phyloP scores from a whole-genome alignment of 1,140 invertebrate genomes.

The Cyclargus thomasi region DNA sequence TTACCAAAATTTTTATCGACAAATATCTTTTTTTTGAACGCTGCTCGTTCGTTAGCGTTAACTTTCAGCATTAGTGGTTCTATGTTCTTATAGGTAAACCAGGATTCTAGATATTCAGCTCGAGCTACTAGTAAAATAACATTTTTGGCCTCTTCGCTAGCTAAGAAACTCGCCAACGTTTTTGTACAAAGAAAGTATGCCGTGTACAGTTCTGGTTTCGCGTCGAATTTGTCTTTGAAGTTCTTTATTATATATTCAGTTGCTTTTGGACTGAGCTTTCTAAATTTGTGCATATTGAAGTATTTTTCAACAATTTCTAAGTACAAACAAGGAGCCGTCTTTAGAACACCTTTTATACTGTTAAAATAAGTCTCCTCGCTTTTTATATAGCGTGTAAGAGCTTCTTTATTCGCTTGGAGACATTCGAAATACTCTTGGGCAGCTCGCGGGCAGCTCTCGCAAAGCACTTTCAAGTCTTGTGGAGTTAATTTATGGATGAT shows the following conservation, averaged over 20 bases:
- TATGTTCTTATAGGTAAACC: slow-evolving; percentile 43
- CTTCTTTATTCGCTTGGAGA: slow-evolving; percentile 29
- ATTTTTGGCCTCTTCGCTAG: slow-evolving; percentile 35
- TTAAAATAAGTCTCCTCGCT: slow-evolving; percentile 35
- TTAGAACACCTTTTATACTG: slow-evolving; percentile 40
- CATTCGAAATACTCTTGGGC: slow-evolving; percentile 39
- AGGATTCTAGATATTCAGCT: slow-evolving; percentile 37
- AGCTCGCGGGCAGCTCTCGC: slow-evolving; percentile 35
- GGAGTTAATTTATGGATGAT: slow-evolving; percentile 39
- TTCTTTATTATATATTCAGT: slow-evolving; percentile 40
- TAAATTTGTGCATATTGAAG: slow-evolving; percentile 29
- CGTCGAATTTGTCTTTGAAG: slow-evolving; percentile 35
- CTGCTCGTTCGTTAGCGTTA: slow-evolving; percentile 31
- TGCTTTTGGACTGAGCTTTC: slow-evolving; percentile 27
- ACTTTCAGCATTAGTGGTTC: slow-evolving; percentile 48
- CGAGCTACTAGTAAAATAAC: slow-evolving; percentile 36
- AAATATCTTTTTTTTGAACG: slow-evolving; percentile 44
- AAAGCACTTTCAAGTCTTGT: slow-evolving; percentile 39
- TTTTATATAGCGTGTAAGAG: slow-evolving; percentile 29
- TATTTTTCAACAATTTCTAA: slow-evolving; percentile 47
- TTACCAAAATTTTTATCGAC: slow-evolving; percentile 36
- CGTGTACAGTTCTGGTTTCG: slow-evolving; percentile 45
- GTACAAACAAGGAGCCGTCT: slow-evolving; percentile 36
- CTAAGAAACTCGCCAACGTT: slow-evolving; percentile 36
- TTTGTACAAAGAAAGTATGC: slow-evolving; percentile 35